These are phyloP conservation scores for Hirtodrosophila cameraria DNA, from an alignment of 2,888 invertebrate genomes.

Conservation along the genomic window DNA sequence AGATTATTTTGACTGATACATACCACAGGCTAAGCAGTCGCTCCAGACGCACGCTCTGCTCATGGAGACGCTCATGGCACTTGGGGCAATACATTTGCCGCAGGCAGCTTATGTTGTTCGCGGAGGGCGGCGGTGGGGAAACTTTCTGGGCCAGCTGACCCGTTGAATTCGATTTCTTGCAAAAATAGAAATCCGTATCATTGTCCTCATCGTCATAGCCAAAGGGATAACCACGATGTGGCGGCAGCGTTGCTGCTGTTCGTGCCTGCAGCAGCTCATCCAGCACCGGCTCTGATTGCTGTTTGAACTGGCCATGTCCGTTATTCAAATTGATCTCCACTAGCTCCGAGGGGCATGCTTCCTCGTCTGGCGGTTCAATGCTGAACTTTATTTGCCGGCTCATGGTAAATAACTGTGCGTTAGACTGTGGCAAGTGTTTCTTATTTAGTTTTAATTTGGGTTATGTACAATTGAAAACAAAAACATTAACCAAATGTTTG, in stretches of 20 bases:
- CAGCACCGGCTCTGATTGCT: conserved; percentile 54
- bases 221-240: conserved; percentile 68
- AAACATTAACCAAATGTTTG: conserved; percentile 50
- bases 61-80: conserved; percentile 75
- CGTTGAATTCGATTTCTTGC: conserved; percentile 65
- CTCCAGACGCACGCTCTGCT: conserved; percentile 70
- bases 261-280: conserved; percentile 47
- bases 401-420: conserved; percentile 44
- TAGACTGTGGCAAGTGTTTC: conserved; percentile 30
- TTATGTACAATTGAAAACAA: conserved; percentile 62
- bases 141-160: conserved; percentile 67
- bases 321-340: conserved; percentile 74
- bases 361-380: conserved; percentile 34
- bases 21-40: conserved; percentile 68
- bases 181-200: conserved; percentile 60
- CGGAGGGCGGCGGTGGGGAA: conserved; percentile 46
- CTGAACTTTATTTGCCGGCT: conserved; percentile 67
- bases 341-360: conserved; percentile 55
- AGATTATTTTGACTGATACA: conserved; percentile 9
- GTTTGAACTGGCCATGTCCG: conserved; percentile 30
- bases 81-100: conserved; percentile 79
- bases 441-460: conserved; percentile 64
- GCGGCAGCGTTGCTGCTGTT: conserved; percentile 27
- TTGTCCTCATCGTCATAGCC: conserved; percentile 56
- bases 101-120: conserved; percentile 71